Base-by-base conservation (phyloP, 2,888 invertebrate species). In the Pasiphila rectangulata region DNA sequence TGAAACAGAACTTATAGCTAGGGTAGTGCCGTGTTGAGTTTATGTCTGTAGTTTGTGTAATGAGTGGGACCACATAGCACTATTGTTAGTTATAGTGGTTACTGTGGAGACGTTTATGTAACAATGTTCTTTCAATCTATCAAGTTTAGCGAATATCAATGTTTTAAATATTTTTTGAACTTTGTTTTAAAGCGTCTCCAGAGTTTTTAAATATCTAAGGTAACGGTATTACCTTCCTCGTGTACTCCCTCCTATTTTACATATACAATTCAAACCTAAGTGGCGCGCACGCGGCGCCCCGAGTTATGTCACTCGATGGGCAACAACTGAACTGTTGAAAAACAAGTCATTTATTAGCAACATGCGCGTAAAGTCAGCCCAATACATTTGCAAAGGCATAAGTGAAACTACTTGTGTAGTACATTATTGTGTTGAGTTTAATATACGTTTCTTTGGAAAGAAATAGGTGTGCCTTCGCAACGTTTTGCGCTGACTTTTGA, bases 261-360 rank as follows among this genome's bases (percentile, higher is more conserved):
- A 85, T 78, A 81, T 79, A 87, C 82, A 88, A 88, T 83, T 86
- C 85, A 87, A 88, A 87, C 86, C 86, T 87, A 87, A 83, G 86
- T 81, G 85, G 78, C 74, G 85, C 84, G 86, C 87, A 86, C 88
- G 84, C 86, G 71, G 87, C 86, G 87, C 88, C 83, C 82, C 83
- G 82, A 86, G 81, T 86, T 79, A 78, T 86, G 80, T 88, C 87
- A 88, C 87, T 88, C 86, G 82, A 79, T 81, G 88, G 80, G 87
- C 79, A 86, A 88, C 83, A 86, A 87, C 82, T 82, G 85, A 83
- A 83, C 87, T 88, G 88, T 88, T 79, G 88, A 88, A 88, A 88
- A 87, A 88, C 85, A 88, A 88, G 88, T 88, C 67, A 86, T 86
- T 87, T 79, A 88, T 88, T 88, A 88, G 87, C 87, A 82, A 86